Conservation (phyloP, 2,113 vertebrate genomes). For the Grantiella picta region DNA sequence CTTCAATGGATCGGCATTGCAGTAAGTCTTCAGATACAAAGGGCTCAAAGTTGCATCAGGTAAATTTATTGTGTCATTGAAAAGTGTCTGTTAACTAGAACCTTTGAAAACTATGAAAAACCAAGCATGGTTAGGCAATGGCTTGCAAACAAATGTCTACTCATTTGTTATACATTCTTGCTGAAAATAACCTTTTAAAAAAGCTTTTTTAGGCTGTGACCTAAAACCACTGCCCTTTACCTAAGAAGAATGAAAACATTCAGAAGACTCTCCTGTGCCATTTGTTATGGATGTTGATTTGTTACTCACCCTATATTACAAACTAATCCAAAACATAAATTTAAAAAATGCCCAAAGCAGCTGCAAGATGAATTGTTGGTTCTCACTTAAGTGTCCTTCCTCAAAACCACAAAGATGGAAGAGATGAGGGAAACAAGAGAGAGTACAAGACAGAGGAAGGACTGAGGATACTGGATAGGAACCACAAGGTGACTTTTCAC, state of each 20-base stretch:
- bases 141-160: background rate
- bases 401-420: background rate
- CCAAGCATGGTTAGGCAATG: background rate
- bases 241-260: background rate
- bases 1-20: background rate
- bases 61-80: background rate
- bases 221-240: background rate
- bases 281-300: background rate
- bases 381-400: background rate
- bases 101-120: background rate
- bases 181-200: background rate
- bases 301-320: background rate
- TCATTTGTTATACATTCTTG: background rate
- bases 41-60: background rate
- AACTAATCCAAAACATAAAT: background rate
- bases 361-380: background rate
- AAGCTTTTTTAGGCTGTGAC: background rate
- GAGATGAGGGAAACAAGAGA: background rate
- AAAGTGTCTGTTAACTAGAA: background rate
- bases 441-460: background rate
- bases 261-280: background rate
- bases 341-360: background rate
- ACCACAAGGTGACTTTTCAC: background rate
- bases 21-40: slow-evolving; percentile 2
- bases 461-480: background rate